A percentile compares a stretch with the other conserved stretches of the same genome.
phyloP scores from a whole-genome alignment of 2,888 invertebrate species.

The Ptilodon capucinus region DNA sequence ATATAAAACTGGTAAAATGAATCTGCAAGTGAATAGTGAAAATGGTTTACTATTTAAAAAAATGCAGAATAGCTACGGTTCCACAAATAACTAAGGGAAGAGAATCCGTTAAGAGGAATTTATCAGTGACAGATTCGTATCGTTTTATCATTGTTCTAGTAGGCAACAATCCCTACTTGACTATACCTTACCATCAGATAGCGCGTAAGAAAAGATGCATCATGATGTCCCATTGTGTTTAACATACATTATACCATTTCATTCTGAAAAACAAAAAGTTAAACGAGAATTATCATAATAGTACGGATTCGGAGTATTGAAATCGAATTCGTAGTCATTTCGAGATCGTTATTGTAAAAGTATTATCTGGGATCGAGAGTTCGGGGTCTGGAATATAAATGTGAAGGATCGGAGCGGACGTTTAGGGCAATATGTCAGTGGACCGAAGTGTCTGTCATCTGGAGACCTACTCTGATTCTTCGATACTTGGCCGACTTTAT shows the following conservation, averaged over 20 bases:
- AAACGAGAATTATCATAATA: conserved; percentile 50
- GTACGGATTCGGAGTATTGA: conserved; percentile 50
- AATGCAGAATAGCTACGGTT: too few species aligned
- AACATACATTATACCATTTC: conserved; percentile 12
- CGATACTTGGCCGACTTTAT: too few species aligned
- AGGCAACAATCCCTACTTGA: background rate
- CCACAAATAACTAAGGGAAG: too few species aligned
- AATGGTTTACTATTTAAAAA: too few species aligned
- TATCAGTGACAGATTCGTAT: too few species aligned
- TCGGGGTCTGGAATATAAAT: conserved; percentile 71
- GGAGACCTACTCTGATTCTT: background rate
- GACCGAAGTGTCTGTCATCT: conserved; percentile 37
- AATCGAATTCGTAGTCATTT: conserved; percentile 68
- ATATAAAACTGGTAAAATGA: too few species aligned
- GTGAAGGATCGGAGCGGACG: conserved; percentile 52
- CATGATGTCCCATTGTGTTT: conserved; percentile 34
- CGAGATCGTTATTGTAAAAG: conserved; percentile 74
- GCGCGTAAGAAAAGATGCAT: conserved; percentile 18
- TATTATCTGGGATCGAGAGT: conserved; percentile 70
- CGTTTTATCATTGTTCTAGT: background rate
- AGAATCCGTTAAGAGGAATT: too few species aligned
- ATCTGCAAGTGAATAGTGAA: too few species aligned
- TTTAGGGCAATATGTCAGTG: conserved; percentile 72
- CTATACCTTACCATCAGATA: background rate
- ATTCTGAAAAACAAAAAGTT: conserved; percentile 39